A percentile compares a stretch with the other conserved stretches of the same genome.
These are phyloP conservation scores for Sparidentex hasta DNA, from an alignment of 2,797 vertebrate genomes.

Conservation along the genomic window DNA sequence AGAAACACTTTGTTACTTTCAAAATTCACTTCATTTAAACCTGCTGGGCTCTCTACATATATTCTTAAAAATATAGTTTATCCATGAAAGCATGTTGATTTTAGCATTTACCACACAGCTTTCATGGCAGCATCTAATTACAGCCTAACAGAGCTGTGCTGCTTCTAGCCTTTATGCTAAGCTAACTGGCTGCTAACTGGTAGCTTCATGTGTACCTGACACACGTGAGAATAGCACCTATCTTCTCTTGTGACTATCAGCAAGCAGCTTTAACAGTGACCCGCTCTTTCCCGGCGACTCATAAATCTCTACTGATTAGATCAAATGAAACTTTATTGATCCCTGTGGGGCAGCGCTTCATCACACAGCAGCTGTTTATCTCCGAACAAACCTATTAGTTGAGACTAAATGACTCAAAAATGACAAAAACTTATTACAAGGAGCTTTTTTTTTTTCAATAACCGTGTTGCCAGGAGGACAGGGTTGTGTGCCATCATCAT, in stretches of 20 bases:
- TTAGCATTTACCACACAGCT: too few relatives aligned
- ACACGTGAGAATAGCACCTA: not conserved
- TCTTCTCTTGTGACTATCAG: not conserved
- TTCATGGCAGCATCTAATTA: too few relatives aligned
- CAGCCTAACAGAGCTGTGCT: too few relatives aligned
- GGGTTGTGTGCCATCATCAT: not conserved
- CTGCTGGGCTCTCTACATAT: not conserved
- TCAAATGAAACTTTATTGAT: constrained; percentile 27
- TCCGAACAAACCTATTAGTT: not conserved
- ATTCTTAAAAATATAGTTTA: not conserved
- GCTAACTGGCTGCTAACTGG: not conserved
- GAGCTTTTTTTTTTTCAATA: not conserved
- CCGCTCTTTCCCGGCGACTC: not conserved
- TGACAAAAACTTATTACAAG: constrained; percentile 1
- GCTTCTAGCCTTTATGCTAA: not conserved
- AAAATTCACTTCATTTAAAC: constrained; percentile 3
- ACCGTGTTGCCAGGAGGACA: not conserved
- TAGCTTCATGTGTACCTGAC: not conserved
- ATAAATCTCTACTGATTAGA: constrained; percentile 11
- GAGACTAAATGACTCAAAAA: constrained; percentile 16
- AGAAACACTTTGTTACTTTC: not conserved
- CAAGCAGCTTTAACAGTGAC: not conserved
- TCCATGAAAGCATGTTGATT: too few relatives aligned
- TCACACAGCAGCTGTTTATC: not conserved
- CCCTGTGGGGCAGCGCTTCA: not conserved